phyloP scores from a whole-genome alignment of 2,797 vertebrate genomes.

The Phyllotis vaccarum region DNA sequence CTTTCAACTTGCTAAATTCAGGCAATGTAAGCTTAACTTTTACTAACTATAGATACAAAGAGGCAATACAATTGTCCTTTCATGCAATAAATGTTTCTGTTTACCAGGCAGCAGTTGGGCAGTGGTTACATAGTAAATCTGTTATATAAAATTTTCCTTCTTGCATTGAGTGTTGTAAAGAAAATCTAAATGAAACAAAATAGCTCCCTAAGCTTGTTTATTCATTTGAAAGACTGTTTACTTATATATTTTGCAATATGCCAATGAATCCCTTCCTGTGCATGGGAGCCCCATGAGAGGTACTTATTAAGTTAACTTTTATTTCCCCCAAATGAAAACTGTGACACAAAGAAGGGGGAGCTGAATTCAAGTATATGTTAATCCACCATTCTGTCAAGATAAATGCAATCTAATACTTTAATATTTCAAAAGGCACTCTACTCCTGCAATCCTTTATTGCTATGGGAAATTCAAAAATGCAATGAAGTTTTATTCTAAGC shows the following conservation, averaged over 20 bases:
- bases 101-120: not conserved
- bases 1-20: slow-evolving; percentile 15
- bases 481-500: slow-evolving; percentile 25
- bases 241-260: not conserved
- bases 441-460: not conserved
- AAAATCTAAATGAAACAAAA: not conserved
- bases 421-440: not conserved
- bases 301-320: not conserved
- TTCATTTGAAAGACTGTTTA: not conserved
- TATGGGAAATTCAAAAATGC: slow-evolving; percentile 16
- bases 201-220: not conserved
- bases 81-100: not conserved
- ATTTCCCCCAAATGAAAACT: not conserved
- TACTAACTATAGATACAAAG: not conserved
- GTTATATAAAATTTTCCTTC: not conserved
- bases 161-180: slow-evolving; percentile 15
- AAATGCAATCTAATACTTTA: slow-evolving; percentile 19
- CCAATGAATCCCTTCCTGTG: not conserved
- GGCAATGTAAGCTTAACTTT: not conserved
- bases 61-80: not conserved
- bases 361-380: not conserved
- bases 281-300: not conserved
- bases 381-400: not conserved
- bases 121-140: not conserved
- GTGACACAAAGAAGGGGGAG: not conserved